Conservation (phyloP, 2,113 vertebrate genomes). For the Thunnus maccoyii region DNA sequence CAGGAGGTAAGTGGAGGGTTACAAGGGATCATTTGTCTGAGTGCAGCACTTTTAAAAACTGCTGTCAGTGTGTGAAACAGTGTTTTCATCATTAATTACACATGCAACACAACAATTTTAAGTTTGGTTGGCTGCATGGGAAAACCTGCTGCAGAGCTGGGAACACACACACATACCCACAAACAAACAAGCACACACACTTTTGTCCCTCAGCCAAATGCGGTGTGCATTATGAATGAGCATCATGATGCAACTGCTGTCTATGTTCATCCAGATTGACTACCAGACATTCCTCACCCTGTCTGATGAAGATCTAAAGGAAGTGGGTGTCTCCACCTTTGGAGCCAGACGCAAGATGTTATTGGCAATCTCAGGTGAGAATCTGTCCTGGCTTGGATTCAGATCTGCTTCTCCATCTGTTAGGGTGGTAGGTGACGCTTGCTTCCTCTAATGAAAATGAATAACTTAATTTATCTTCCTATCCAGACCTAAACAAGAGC, state of each 20-base stretch:
- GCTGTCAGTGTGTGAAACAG: too few species aligned
- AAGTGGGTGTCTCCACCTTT: constrained; percentile 86
- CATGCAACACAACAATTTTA: background rate
- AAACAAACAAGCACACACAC: background rate
- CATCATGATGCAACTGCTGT: constrained; percentile 16
- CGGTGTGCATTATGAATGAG: constrained; percentile 19
- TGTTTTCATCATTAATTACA: background rate
- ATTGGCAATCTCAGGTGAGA: constrained; percentile 84
- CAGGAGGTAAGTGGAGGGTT: constrained; percentile 82
- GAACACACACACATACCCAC: background rate
- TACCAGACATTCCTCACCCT: constrained; percentile 88
- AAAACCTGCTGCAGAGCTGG: background rate
- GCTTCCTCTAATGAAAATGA: background rate
- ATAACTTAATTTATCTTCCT: background rate
- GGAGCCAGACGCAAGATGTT: constrained; percentile 88
- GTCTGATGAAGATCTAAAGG: constrained; percentile 87
- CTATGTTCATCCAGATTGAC: constrained; percentile 80
- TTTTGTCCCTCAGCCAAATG: background rate
- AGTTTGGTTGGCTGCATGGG: background rate
- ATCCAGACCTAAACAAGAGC: constrained; percentile 82
- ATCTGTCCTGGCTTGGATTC: background rate
- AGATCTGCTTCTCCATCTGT: constrained; percentile 6
- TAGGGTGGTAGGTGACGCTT: background rate
- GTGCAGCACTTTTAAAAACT: background rate
- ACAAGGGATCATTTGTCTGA: background rate